Evolutionary conservation across 2,888 invertebrate species (phyloP), one percentile per base, ranked within the genome.

Genomic region (Cephalotes varians): DNA sequence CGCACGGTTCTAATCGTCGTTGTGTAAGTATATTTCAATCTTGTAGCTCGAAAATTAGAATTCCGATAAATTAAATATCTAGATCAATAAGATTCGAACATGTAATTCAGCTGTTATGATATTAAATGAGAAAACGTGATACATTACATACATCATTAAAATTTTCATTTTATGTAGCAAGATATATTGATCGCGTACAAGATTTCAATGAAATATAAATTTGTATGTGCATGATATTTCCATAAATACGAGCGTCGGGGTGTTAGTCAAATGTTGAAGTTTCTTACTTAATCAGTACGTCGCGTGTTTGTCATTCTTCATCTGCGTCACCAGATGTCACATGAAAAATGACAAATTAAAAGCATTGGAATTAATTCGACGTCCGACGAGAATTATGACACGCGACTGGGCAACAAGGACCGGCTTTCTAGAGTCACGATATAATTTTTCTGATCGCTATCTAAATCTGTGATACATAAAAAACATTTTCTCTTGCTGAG

Each of bases 301-400:
- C 25, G 77, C 77, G 56, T 77, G 77, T 58, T 47, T 77, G 69
- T 64, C 73, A 37, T 37, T 81, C 37, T 60, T 40, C 56, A 56
- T 81, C 40, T 65, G 31, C 54, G 81, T 44, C 65, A 28, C n/a
- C 37, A 65, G 21, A 65, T 67, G 83, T 83, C 83, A 83, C 25
- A 51, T 40, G 37, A 28, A 73, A 54, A 49, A 83, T 83, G 83
- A 83, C 64, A 81, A 81, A 81, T 83, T 83, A 69, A 65, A 83
- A 64, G 83, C 77, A 71, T 56, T 31, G 77, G 71, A 56, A 79
- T 79, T 79, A 79, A 79, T 56, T 71, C 34, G 69, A 79, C 21
- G 34, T 44, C 40, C 34, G 12, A 28, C 34, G 40, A 40, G 31
- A 69, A 69, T 67, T 69, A 25, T 62, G 47, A 56, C 77, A 79